A percentile compares a stretch with the other conserved stretches of the same genome.
phyloP scores from a whole-genome alignment of 2,797 vertebrate genomes.

The Aphelocoma californica region DNA sequence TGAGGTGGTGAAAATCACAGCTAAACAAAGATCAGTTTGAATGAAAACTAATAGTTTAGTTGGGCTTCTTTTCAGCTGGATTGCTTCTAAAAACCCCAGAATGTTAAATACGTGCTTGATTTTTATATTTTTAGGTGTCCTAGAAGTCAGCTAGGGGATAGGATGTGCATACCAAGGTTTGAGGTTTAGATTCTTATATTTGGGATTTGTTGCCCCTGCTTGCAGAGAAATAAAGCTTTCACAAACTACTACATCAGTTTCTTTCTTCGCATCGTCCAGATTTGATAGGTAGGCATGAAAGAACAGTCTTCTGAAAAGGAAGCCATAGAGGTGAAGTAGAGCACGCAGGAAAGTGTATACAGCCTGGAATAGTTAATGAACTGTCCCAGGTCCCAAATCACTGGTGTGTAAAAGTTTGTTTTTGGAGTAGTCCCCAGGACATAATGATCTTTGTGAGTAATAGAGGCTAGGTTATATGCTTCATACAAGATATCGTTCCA shows the following conservation, averaged over 20 bases:
- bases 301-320: not conserved
- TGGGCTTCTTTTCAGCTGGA: not conserved
- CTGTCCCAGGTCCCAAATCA: not conserved
- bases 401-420: not conserved
- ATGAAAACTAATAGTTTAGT: not conserved
- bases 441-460: not conserved
- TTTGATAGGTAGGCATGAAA: not conserved
- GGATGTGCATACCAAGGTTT: not conserved
- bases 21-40: not conserved
- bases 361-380: not conserved
- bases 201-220: not conserved
- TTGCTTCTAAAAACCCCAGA: not conserved
- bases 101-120: not conserved
- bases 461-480: not conserved
- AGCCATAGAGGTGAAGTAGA: not conserved
- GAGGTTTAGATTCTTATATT: not conserved
- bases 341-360: not conserved
- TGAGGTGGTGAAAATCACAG: not conserved
- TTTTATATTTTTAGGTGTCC: not conserved
- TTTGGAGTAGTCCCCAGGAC: not conserved
- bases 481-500: not conserved
- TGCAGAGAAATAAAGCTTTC: not conserved
- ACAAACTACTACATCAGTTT: not conserved
- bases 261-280: not conserved
- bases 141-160: not conserved